Evolutionary conservation across 2,113 vertebrate genomes (phyloP).

Genomic region (Synchiropus splendidus): DNA sequence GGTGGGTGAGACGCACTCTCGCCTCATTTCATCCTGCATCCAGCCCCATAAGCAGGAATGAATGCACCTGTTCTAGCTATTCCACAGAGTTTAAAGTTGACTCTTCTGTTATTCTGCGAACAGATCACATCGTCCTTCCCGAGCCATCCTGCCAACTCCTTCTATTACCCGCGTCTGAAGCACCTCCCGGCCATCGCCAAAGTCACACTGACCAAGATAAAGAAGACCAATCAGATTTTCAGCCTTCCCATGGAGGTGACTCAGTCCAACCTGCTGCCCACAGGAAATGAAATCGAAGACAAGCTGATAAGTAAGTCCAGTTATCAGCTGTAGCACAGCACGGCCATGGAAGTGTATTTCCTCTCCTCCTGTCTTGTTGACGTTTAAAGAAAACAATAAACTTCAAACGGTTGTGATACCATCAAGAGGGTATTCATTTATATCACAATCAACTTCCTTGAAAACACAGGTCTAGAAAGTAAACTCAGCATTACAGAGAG

Average conservation of each 20-base stretch:
- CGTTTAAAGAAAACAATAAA: too few species aligned
- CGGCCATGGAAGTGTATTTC: background rate
- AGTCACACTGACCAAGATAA: constrained; percentile 77
- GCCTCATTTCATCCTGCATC: background rate
- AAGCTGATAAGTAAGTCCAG: constrained; percentile 72
- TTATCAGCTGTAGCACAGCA: background rate
- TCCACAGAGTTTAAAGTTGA: background rate
- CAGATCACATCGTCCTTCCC: constrained; percentile 91
- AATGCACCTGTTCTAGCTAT: background rate
- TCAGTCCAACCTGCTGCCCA: constrained; percentile 66
- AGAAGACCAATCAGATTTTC: constrained; percentile 69
- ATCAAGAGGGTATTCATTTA: too few species aligned
- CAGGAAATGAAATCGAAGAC: constrained; percentile 79
- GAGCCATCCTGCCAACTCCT: constrained; percentile 92
- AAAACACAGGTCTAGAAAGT: too few species aligned
- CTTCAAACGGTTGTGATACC: too few species aligned
- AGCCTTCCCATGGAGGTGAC: constrained; percentile 67
- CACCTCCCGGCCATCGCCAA: constrained; percentile 86
- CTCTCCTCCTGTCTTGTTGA: too few species aligned
- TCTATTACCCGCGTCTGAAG: constrained; percentile 91
- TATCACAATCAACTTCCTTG: too few species aligned
- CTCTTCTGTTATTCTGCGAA: constrained; percentile 10
- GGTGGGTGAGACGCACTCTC: constrained; percentile 49
- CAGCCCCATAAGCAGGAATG: background rate
- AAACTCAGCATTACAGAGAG: too few species aligned